Evolutionary conservation across 2,797 vertebrate species (phyloP), one percentile per base, ranked within the genome.

Genomic region (Micrastur ruficollis): DNA sequence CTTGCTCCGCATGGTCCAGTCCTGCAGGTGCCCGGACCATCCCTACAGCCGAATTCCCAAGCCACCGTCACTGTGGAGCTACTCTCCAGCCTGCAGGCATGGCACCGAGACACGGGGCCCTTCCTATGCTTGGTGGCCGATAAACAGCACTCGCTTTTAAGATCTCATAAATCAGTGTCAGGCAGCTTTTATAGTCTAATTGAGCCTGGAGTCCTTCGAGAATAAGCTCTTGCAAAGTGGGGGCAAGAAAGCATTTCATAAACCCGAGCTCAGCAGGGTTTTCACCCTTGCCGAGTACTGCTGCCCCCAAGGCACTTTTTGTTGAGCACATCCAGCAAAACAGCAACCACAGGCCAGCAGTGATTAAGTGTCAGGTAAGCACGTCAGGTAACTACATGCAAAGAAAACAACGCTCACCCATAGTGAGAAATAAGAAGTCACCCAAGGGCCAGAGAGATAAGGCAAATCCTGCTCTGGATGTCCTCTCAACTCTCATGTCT

Each of bases 401-500:
- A 38, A 66, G 67, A 70, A 82, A 95, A 50, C 81, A 70, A 23
- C 14, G 53, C 62, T 92, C 74, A 29, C 66, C 26, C 66, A 14
- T 1, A 86, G 90, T 5, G 58, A 91, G 93, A 93, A 89, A 44
- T 44, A 61, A 46, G 58, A 91, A 95, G 90, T 93, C 94, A 94
- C 94, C 58, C 82, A 96, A 84, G 94, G 95, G 93, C 62, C 81
- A 80, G 70, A 34, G 62, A 96, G 89, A 91, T 91, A 93, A 96
- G 50, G 71, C 26, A 84, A 92, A 81, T 68, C 63, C 86, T 66
- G 62, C 81, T 65, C 89, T 80, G 71, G 71, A 73, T 89, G 67
- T 75, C 83, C 84, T 38, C 76, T 86, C 73, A 31, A 19, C 0
- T 32, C 61, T 74, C 20, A 1, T 7, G 47, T 56, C 79, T 95